Evolutionary conservation across 2,113 vertebrate genomes (phyloP).

Genomic region (Theropithecus gelada): DNA sequence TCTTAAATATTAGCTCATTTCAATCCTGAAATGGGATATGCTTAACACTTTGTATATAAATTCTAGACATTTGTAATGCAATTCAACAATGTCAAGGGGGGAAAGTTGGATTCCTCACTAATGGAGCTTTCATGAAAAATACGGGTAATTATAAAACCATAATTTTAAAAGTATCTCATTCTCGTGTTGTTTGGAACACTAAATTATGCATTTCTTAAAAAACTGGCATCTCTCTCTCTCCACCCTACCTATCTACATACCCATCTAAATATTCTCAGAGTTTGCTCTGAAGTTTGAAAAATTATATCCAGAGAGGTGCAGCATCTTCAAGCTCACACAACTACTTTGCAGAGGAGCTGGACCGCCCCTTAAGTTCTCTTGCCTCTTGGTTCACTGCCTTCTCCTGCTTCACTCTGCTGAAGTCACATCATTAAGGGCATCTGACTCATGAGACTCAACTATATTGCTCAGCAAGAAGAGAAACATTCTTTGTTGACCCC

Average conservation of each 20-base stretch:
- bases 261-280: background rate
- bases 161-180: background rate
- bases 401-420: background rate
- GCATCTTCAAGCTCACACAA: background rate
- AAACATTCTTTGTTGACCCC: background rate
- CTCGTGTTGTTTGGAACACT: background rate
- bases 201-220: background rate
- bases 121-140: background rate
- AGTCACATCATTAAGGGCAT: background rate
- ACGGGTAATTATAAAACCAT: background rate
- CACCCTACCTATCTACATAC: background rate
- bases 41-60: background rate
- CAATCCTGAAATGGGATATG: background rate
- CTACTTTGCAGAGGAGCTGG: background rate
- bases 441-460: background rate
- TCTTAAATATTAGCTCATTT: background rate
- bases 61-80: background rate
- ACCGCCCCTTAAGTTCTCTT: background rate
- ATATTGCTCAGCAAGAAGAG: background rate
- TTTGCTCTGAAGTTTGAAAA: slow-evolving; percentile 21
- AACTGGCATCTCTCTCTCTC: background rate
- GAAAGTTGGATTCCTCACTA: background rate
- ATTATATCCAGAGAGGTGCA: background rate
- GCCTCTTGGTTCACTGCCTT: background rate
- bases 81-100: background rate